Evolutionary conservation across 2,888 invertebrate genomes (phyloP).

Genomic region (Yponomeuta evonymella): DNA sequence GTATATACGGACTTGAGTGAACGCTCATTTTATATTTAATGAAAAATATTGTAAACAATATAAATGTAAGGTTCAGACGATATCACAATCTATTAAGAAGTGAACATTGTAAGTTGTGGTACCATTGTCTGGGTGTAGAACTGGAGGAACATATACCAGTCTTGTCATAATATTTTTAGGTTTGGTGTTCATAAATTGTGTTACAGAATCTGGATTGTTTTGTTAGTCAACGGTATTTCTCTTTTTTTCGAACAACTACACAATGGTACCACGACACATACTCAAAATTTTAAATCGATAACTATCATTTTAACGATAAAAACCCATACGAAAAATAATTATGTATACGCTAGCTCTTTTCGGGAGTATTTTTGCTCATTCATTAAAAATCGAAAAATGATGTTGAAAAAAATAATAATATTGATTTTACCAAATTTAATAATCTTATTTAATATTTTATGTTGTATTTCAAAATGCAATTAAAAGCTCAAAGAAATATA

Average conservation of each 20-base stretch:
- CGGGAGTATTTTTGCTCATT: slow-evolving; percentile 79
- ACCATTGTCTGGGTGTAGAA: slow-evolving; percentile 17
- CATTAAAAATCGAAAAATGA: slow-evolving; percentile 59
- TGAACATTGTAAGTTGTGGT: slow-evolving; percentile 22
- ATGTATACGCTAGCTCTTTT: slow-evolving; percentile 86
- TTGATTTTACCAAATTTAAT: slow-evolving; percentile 86
- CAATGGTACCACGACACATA: slow-evolving; percentile 15
- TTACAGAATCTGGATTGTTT: neutral
- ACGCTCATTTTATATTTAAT: slow-evolving; percentile 72
- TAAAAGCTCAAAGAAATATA: slow-evolving; percentile 91
- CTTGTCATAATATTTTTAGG: neutral
- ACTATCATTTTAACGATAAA: slow-evolving; percentile 78
- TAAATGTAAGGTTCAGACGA: slow-evolving; percentile 60
- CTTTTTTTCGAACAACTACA: neutral
- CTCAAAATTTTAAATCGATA: slow-evolving; percentile 60
- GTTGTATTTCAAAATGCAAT: slow-evolving; percentile 91
- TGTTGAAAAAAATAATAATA: slow-evolving; percentile 78
- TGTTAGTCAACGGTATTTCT: neutral
- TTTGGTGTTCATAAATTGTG: neutral
- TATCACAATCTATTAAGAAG: slow-evolving; percentile 36
- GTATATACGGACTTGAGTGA: slow-evolving; percentile 71
- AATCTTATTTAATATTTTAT: slow-evolving; percentile 88
- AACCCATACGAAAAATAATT: slow-evolving; percentile 79
- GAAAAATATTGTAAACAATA: slow-evolving; percentile 67
- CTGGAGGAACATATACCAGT: slow-evolving; percentile 23